phyloP scores from a whole-genome alignment of 2,797 vertebrate species.

The Chiroxiphia lanceolata region DNA sequence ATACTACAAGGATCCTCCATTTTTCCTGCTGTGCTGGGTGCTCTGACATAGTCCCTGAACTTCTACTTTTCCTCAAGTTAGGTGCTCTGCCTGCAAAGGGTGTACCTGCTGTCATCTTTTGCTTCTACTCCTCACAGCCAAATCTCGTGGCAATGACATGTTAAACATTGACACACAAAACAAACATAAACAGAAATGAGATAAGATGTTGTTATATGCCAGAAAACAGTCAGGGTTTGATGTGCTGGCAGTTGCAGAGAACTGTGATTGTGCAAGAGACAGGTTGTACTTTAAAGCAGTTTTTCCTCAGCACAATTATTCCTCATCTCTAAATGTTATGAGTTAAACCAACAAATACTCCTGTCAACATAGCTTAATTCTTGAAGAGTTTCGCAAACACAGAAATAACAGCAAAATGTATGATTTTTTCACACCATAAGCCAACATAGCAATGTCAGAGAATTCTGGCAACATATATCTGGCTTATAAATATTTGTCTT shows the following conservation, averaged over 20 bases:
- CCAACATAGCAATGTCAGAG: not conserved
- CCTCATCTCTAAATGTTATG: not conserved
- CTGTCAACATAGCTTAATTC: not conserved
- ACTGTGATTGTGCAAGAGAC: not conserved
- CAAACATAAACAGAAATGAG: not conserved
- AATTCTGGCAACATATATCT: not conserved
- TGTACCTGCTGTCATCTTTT: not conserved
- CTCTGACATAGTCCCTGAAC: not conserved
- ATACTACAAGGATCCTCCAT: not conserved
- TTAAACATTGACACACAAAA: not conserved
- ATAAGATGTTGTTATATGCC: rapidly evolving
- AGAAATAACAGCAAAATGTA: not conserved
- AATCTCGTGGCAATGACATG: not conserved
- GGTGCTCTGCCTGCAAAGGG: not conserved
- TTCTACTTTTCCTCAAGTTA: not conserved
- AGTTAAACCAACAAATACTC: not conserved
- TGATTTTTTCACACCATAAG: not conserved
- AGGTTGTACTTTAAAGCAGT: not conserved
- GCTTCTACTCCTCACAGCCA: not conserved
- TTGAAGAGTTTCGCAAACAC: not conserved
- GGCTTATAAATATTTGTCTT: not conserved
- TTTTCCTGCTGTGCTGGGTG: not conserved
- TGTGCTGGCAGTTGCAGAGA: not conserved
- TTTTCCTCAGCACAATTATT: not conserved
- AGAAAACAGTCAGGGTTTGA: not conserved